Evolutionary conservation across 2,797 vertebrate species (phyloP).

Genomic region (Rhadinocentrus ornatus): DNA sequence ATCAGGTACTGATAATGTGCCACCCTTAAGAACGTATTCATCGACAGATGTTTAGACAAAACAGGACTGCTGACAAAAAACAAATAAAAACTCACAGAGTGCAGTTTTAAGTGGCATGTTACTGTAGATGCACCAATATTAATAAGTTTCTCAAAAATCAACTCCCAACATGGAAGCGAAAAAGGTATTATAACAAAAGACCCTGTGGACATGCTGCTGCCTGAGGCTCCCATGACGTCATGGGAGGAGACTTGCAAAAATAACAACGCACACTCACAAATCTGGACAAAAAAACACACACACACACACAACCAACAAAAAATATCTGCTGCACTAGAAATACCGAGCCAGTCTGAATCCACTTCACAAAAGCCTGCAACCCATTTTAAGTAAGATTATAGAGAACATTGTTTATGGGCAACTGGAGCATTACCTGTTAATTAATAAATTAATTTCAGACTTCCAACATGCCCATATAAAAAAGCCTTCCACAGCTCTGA

Average conservation of each 20-base stretch:
- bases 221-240: conserved; percentile 60
- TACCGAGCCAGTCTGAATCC: conserved; percentile 60
- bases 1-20: background rate
- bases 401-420: no score
- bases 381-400: no score
- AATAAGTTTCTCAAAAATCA: background rate
- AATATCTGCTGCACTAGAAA: conserved; percentile 57
- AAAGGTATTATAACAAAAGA: conserved; percentile 17
- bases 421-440: no score
- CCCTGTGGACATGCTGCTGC: conserved; percentile 33
- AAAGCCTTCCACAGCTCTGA: no score
- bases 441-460: no score
- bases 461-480: no score
- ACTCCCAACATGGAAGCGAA: conserved; percentile 9
- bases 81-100: no score
- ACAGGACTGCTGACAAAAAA: background rate
- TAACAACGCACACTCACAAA: conserved; percentile 29
- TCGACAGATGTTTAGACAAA: conserved; percentile 6
- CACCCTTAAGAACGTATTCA: background rate
- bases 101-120: background rate
- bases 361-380: conserved; percentile 6
- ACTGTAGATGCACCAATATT: conserved; percentile 17
- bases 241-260: conserved; percentile 36
- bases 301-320: conserved; percentile 51
- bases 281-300: conserved; percentile 24